Base-by-base conservation (phyloP, 2,113 vertebrate species). In the Callipepla californica region DNA sequence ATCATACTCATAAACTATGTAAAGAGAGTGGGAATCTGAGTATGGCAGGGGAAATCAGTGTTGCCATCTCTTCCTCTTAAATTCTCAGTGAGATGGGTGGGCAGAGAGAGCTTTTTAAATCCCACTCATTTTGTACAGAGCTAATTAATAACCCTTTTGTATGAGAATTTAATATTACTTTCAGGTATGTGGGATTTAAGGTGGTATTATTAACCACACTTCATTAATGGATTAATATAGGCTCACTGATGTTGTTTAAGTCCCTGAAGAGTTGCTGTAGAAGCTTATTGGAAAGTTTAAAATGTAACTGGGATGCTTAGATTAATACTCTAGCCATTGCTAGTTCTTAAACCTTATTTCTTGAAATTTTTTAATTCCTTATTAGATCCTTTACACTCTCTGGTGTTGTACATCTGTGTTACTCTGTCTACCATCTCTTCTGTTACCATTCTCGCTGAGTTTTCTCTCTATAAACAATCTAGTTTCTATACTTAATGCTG, bases 381-480 rank as follows among this genome's bases (percentile, higher is more conserved):
- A 11, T 26, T 69, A 72, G 26, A 36, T 66, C 8, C 16, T 3
- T 1, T 20, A 26, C 2, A 4, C 50, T 57, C 13, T 13, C 13
- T 13, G 26, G 0, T 74, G 15, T 30, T 55, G 18, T 47, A 0
- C 47, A n/a, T 3, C 12, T 3, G 7, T 1, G 0, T 58, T 40
- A 45, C 55, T 59, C 38, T 59, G 13, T 88, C 36, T 80, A 3
- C 30, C 15, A 42, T 42, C 25, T 87, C n/a, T 89, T 80, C 19
- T 66, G 51, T 74, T 84, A 61, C 45, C 9, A 7, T 87, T 69
- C 36, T 61, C 40, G 10, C 2, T 20, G 42, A 42, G 28, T 9
- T 16, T 28, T 93, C 48, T 44, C 61, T 3, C 36, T 83, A 8
- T 74, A 32, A 85, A 70, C 13, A 53, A 5, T 63, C n/a, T 62